Base-by-base conservation (phyloP, 2,113 vertebrate species). In the Trichechus manatus region DNA sequence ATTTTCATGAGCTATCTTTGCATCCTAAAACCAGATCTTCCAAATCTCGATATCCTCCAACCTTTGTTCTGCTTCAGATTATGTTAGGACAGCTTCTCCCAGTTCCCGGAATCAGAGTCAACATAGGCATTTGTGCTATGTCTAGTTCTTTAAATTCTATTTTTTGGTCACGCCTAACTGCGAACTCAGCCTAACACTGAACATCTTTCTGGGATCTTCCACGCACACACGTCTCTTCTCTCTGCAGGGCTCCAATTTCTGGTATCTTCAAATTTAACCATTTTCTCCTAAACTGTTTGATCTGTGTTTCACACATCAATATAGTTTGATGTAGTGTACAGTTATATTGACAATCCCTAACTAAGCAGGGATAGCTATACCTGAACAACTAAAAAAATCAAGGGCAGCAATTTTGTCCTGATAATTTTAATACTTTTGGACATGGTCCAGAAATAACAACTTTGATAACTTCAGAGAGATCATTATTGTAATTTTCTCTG, bases 51-150 rank as follows among this genome's bases (percentile, higher is more conserved):
- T 7, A n/a, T 1, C 36, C 33, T 53, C 50, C 84, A 25, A 50
- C 31, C 2, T 63, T 64, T n/a, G 13, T 17, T 47, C 39, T 39
- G 8, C n/a, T 47, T 95, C 31, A 14, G 0, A 9, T 3, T 1
- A 44, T 9, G 3, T 0, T 44, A 23, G 19, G n/a, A 59, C 31
- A 22, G 36, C 33, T 29, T 70, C 47, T 66, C 33, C 47, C 20
- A 53, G 29, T n/a, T 44, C 3, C 3, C 1, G 3, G 10, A 50
- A 39, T 36, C 31, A 14, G 36, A 56, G 4, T 15, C 0, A 36
- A 81, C 15, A 25, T 5, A 5, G 47, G 33, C 19, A 29, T 87
- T 56, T 6, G 33, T 29, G 3, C 27, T 13, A 27, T 23, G 4
- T 19, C 36, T 17, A 27, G 6, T 15, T 13, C 36, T 44, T 31